Conservation (phyloP, 2,888 invertebrate genomes). For the Cataglyphis livida region DNA sequence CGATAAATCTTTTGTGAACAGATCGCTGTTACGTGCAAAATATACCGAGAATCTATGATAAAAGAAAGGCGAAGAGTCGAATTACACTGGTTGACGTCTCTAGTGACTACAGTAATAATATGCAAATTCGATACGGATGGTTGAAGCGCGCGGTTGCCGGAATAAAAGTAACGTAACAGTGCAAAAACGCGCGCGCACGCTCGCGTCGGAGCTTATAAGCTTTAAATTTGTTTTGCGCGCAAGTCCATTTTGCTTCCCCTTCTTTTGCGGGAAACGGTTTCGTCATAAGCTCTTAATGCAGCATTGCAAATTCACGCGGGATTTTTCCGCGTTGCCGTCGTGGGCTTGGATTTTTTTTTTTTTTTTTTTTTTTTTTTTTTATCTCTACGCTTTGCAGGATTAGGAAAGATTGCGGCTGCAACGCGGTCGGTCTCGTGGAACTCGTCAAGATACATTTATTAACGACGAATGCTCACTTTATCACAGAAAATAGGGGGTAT, state of each 20-base stretch:
- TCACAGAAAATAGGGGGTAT: not conserved
- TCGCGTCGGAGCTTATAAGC: constrained; percentile 56
- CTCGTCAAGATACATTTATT: not conserved
- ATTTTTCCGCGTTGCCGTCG: constrained; percentile 58
- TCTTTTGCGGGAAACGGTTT: constrained; percentile 42
- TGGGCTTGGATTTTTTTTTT: constrained; percentile 37
- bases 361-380: constrained; percentile 11
- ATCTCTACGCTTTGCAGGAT: constrained; percentile 63
- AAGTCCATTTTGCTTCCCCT: constrained; percentile 49
- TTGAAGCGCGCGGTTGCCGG: constrained; percentile 38
- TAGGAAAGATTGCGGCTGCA: constrained; percentile 61
- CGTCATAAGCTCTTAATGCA: constrained; percentile 68
- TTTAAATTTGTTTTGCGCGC: constrained; percentile 64
- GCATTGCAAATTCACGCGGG: constrained; percentile 68
- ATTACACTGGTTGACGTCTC: constrained; percentile 40
- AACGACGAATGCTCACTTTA: constrained; percentile 6
- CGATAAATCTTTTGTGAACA: not conserved
- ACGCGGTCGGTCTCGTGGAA: constrained; percentile 21
- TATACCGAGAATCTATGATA: not conserved
- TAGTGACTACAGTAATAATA: constrained; percentile 43
- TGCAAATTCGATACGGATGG: constrained; percentile 50
- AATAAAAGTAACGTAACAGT: constrained; percentile 44
- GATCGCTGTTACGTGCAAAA: constrained; percentile 9
- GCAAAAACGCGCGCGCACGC: constrained; percentile 48
- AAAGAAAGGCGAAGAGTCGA: not conserved